phyloP scores from a whole-genome alignment of 2,797 vertebrate species.

The Rallus crepitans region DNA sequence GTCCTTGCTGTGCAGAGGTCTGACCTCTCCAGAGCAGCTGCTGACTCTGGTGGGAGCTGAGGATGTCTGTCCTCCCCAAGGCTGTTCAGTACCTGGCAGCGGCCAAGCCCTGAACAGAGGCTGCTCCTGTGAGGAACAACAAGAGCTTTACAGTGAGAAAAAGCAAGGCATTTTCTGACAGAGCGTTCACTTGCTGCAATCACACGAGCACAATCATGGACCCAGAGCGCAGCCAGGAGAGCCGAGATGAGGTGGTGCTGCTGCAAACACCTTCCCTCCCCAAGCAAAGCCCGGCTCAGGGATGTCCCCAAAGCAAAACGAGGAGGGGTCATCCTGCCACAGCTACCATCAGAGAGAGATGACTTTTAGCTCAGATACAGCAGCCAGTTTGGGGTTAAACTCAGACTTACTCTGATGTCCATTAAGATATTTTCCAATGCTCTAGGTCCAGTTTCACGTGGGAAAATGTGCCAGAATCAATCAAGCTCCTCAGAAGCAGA shows the following conservation, averaged over 20 bases:
- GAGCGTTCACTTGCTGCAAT: not conserved
- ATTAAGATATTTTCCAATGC: conserved; percentile 79
- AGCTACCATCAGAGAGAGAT: not conserved
- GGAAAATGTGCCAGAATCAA: conserved; percentile 86
- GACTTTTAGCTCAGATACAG: conserved; percentile 40
- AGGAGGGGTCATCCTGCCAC: not conserved
- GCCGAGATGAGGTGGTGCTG: not conserved
- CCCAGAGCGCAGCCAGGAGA: fast-evolving
- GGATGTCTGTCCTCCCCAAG: not conserved
- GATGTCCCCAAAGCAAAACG: fast-evolving
- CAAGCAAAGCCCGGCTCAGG: fast-evolving
- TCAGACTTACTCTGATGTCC: conserved; percentile 53
- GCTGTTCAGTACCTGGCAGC: not conserved
- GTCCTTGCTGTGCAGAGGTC: fast-evolving
- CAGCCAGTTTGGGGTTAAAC: conserved; percentile 68
- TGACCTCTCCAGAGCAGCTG: not conserved
- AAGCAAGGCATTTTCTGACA: not conserved
- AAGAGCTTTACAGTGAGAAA: fast-evolving
- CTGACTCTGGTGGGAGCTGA: not conserved
- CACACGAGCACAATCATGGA: fast-evolving
- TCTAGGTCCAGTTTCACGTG: conserved; percentile 82
- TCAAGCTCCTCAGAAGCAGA: conserved; percentile 75
- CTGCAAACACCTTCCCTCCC: not conserved
- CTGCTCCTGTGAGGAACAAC: not conserved
- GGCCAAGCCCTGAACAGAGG: not conserved